Evolutionary conservation across 1,140 invertebrate species (phyloP).

Genomic region (Augochlora pura): DNA sequence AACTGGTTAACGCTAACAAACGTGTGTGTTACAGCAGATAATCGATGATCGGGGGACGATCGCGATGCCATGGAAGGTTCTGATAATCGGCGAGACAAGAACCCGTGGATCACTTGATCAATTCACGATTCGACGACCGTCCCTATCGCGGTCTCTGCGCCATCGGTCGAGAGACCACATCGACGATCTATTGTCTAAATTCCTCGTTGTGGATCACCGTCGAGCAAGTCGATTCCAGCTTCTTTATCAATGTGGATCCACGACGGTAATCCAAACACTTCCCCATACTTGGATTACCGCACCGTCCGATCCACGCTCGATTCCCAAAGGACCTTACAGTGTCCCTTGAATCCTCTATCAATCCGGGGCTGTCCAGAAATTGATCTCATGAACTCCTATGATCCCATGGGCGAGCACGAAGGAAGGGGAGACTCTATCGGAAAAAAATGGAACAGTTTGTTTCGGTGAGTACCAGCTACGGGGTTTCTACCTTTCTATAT

Average conservation of each 20-base stretch:
- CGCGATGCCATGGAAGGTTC: too few relatives aligned
- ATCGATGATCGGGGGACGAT: too few relatives aligned
- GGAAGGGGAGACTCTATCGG: not conserved
- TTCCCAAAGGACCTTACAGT: not conserved
- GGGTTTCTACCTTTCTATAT: too few relatives aligned
- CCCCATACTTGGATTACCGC: slow-evolving; percentile 63
- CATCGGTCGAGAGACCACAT: too few relatives aligned
- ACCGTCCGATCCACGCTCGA: slow-evolving; percentile 14
- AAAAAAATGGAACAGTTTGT: not conserved
- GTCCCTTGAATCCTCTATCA: not conserved
- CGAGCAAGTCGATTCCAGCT: too few relatives aligned
- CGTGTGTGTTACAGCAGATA: slow-evolving; percentile 15
- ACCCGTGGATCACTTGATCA: too few relatives aligned
- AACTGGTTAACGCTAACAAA: not conserved
- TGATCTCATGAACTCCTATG: too few relatives aligned
- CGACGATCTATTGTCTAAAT: too few relatives aligned
- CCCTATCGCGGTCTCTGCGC: too few relatives aligned
- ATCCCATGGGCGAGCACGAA: slow-evolving; percentile 4
- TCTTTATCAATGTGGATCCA: slow-evolving; percentile 8
- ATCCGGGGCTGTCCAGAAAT: not conserved
- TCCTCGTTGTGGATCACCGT: not conserved
- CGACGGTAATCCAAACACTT: slow-evolving; percentile 60
- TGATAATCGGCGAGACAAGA: too few relatives aligned
- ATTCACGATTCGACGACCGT: too few relatives aligned
- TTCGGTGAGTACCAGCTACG: too few relatives aligned